These are phyloP conservation scores for Epirrhoe tristata DNA, from an alignment of 2,888 invertebrate genomes.

Conservation along the genomic window DNA sequence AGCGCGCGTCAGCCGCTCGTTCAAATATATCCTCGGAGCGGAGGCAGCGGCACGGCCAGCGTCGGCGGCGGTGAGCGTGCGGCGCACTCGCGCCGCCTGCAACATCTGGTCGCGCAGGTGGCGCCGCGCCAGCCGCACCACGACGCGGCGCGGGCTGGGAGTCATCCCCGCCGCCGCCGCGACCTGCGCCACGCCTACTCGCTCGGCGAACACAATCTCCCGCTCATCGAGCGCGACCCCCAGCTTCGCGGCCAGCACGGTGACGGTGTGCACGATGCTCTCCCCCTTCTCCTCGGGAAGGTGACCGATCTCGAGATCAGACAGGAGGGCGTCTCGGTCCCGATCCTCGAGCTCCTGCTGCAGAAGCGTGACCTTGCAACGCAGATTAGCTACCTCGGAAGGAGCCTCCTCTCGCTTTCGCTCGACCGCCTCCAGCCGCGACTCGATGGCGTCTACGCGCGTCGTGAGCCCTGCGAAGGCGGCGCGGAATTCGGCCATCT, in stretches of 20 bases:
- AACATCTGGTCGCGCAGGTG: background rate
- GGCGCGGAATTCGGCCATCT: slow-evolving; percentile 1
- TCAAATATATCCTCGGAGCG: no score
- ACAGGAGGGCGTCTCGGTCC: background rate
- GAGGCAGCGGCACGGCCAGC: no score
- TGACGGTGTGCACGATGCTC: slow-evolving; percentile 4
- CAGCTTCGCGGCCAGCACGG: background rate
- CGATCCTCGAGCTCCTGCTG: slow-evolving; percentile 2
- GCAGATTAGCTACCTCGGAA: background rate
- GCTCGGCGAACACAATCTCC: no score
- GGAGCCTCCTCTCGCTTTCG: background rate
- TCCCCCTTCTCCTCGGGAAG: slow-evolving; percentile 6
- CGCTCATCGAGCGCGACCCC: no score
- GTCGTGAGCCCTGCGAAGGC: background rate
- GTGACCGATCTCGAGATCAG: slow-evolving; percentile 6
- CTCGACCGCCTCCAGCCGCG: slow-evolving; percentile 5
- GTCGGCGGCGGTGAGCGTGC: slow-evolving; percentile 3
- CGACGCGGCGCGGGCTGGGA: slow-evolving; percentile 1
- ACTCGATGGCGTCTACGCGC: slow-evolving; percentile 2
- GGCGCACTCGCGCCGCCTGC: slow-evolving; percentile 6
- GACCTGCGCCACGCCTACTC: background rate
- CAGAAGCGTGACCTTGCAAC: background rate
- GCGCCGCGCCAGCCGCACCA: slow-evolving; percentile 6
- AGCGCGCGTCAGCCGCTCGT: no score
- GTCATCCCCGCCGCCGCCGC: slow-evolving; percentile 1